Base-by-base conservation (phyloP, 1,140 invertebrate genomes). In the Acromyrmex heyeri region DNA sequence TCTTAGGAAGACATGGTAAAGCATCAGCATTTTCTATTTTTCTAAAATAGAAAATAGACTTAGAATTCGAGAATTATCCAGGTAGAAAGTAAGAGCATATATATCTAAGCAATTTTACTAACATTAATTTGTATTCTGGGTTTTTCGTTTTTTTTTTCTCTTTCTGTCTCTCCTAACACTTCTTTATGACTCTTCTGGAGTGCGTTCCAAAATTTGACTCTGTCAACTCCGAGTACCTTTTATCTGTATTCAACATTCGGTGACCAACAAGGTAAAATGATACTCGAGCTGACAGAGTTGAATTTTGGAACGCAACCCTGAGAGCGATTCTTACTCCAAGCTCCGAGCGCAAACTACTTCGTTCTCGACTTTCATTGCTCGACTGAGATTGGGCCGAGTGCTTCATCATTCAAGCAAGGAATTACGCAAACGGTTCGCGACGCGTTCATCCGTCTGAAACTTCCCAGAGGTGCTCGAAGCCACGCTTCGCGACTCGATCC, bases 371-470 rank as follows among this genome's bases (percentile, higher is more conserved):
- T 48, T 55, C 67, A 61, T 83, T 83, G 44, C 27, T 18, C 27
- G 79, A 6, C 14, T 38, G 38, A 75, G 55, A 83, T 83, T 83
- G 55, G 50, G 24, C 57, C 61, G 53, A 72, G 69, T 34, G 79
- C 69, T 61, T 75, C 57, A 83, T 83, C 79, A 83, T 83, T 83
- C 69, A 83, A 75, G 67, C 69, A 73, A 62, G 69, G 24, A 83
- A 75, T 83, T 83, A 83, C 79, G 79, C 69, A 75, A 83, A 83
- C 79, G 53, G 38, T 55, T 72, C 55, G 55, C 53, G 50, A 72
- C 65, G 34, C 78, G 67, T 50, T 83, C 69, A 75, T 83, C 79
- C 69, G 24, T 61, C 24, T 61, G 67, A 34, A n/a, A 72, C 69
- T 73, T 73, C 34, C 18, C 67, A 53, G 79, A 82, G 67, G 48